Conservation (phyloP, 2,113 vertebrate genomes). For the Sialia sialis region DNA sequence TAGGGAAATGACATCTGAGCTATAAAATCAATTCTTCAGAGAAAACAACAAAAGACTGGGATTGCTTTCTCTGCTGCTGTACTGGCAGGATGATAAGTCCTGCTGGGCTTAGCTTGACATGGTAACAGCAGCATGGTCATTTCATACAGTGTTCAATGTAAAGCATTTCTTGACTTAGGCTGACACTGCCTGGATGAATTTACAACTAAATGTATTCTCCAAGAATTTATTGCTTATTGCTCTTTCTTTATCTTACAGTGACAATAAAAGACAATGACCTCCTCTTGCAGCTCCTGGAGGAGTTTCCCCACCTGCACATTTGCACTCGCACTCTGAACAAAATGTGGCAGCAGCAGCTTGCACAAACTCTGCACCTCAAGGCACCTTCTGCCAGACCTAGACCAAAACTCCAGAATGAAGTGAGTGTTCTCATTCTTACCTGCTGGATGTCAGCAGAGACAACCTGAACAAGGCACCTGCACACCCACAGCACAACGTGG, state of each 20-base stretch:
- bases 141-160: neutral
- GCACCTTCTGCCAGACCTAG: conserved; percentile 55
- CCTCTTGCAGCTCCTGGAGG: conserved; percentile 82
- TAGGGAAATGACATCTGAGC: neutral
- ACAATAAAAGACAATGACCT: conserved; percentile 83
- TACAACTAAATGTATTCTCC: neutral
- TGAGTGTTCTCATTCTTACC: conserved; percentile 40
- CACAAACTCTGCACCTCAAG: conserved; percentile 78
- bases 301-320: conserved; percentile 85
- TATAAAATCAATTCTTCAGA: neutral
- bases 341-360: conserved; percentile 90
- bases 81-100: neutral
- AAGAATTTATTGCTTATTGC: neutral
- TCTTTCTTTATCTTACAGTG: conserved; percentile 72
- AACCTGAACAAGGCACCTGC: neutral
- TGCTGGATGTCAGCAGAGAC: neutral
- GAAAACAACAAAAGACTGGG: neutral
- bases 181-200: neutral
- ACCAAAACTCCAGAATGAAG: conserved; percentile 79
- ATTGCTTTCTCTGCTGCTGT: neutral
- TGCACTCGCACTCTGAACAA: conserved; percentile 76
- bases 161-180: neutral
- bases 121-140: neutral
- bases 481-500: neutral
- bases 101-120: neutral